Base-by-base conservation (phyloP, 2,797 vertebrate species). In the Molossus alvarezi region DNA sequence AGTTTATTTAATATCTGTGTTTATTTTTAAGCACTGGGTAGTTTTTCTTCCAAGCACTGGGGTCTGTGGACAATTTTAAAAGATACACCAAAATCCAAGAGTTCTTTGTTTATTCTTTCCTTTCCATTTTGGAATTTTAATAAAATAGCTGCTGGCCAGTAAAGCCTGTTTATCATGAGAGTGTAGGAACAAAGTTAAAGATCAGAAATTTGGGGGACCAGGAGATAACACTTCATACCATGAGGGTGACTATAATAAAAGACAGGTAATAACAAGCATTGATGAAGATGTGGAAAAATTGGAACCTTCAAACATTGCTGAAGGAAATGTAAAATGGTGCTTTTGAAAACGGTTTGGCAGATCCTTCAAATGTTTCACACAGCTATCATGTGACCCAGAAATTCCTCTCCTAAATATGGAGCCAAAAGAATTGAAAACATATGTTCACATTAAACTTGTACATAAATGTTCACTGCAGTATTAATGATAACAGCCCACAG, bases 121-220 rank as follows among this genome's bases (percentile, higher is more conserved):
- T 82, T 93, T 87, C 51, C 5, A 21, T 84, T 80, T 80, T 94
- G 17, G 57, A 60, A 53, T 91, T 88, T 77, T 76, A 94, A 81
- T 90, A 29, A 80, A 93, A 93, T 2, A 85, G 51, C 21, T 27
- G n/a, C 55, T 45, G 29, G 33, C 57, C 14, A 14, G 27, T 81
- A 85, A 90, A 83, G 21, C 27, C 11, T 57, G 20, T 11, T 45
- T 62, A 76, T 77, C 27, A 23, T 58, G 15, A 84, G 9, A 73
- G 20, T 14, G 33, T 41, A 81, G 51, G 15, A 82, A 58, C 20
- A 60, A 85, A 93, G 77, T 62, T 80, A 60, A 88, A 95, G 33
- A 64, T 20, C 23, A 94, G 53, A 90, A 58, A 64, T 62, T 67
- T 27, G 3, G 48, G 27, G 18, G 21, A 84, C n/a, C 75, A 27